Evolutionary conservation across 2,797 vertebrate genomes (phyloP).

Genomic region (Ammospiza maritima): DNA sequence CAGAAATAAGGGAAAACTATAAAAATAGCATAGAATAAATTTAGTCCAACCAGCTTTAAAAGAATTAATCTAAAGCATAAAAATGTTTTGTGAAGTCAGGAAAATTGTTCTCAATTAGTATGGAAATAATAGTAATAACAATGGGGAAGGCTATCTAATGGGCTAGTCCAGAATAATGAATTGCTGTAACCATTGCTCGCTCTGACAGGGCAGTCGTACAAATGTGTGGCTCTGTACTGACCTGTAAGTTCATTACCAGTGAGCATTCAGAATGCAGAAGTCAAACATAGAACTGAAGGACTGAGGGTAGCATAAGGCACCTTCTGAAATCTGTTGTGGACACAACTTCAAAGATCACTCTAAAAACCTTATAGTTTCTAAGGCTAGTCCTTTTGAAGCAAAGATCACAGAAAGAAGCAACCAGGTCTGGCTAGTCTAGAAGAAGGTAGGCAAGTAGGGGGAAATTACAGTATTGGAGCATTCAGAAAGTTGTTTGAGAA

Average conservation of each 20-base stretch:
- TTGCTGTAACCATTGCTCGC: not conserved
- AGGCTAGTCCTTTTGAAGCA: not conserved
- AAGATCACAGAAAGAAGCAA: not conserved
- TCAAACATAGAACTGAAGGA: not conserved
- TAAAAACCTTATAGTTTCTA: not conserved
- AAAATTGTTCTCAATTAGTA: not conserved
- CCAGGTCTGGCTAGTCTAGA: not conserved
- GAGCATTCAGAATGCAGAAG: not conserved
- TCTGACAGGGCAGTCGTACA: not conserved
- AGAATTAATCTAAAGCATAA: not conserved
- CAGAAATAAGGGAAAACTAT: not conserved
- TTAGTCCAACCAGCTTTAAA: not conserved
- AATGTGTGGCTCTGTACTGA: not conserved
- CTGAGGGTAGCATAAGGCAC: not conserved
- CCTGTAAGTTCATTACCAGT: not conserved
- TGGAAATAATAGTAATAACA: not conserved
- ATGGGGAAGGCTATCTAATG: not conserved
- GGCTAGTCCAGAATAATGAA: not conserved
- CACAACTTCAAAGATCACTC: not conserved
- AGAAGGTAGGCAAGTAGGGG: not conserved
- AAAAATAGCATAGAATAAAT: slow-evolving; percentile 30
- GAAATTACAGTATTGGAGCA: not conserved
- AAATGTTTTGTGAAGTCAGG: not conserved
- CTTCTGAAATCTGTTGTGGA: not conserved
- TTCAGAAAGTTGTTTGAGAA: not conserved